Percentiles rank a stretch among this genome's conserved stretches.
Conservation (phyloP, 2,113 vertebrate species). For the Tetrao urogallus region DNA sequence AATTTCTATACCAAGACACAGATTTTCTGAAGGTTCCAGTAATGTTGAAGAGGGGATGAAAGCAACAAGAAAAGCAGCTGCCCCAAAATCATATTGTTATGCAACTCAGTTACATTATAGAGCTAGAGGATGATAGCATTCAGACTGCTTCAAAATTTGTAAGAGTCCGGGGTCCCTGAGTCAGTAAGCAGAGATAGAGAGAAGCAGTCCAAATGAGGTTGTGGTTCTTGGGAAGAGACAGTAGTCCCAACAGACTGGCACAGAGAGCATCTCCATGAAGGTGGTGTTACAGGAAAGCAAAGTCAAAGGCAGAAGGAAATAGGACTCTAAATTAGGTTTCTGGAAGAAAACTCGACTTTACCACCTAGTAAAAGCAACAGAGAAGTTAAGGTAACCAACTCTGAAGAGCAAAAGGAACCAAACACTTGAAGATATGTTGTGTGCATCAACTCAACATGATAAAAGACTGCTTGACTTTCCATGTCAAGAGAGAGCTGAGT, state of each 20-base stretch:
- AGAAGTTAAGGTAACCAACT: background rate
- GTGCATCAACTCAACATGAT: accelerated
- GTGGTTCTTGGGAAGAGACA: accelerated
- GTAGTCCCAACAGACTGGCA: background rate
- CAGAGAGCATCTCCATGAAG: background rate
- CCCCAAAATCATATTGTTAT: background rate
- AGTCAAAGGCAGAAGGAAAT: background rate
- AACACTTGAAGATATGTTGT: background rate
- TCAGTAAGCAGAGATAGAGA: background rate
- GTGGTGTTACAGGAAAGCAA: background rate
- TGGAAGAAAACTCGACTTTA: background rate
- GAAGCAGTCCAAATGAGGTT: background rate
- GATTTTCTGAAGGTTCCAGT: background rate
- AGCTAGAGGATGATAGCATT: accelerated
- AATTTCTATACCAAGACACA: background rate
- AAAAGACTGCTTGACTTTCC: background rate
- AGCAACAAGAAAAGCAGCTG: background rate
- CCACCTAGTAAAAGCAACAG: background rate
- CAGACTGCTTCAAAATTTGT: background rate
- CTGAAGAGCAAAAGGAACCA: background rate
- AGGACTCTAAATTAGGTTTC: background rate
- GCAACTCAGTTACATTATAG: background rate
- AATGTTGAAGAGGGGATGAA: background rate
- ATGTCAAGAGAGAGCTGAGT: background rate
- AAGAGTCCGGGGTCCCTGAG: background rate